phyloP scores from a whole-genome alignment of 2,113 vertebrate genomes.

The Mus spicilegus region DNA sequence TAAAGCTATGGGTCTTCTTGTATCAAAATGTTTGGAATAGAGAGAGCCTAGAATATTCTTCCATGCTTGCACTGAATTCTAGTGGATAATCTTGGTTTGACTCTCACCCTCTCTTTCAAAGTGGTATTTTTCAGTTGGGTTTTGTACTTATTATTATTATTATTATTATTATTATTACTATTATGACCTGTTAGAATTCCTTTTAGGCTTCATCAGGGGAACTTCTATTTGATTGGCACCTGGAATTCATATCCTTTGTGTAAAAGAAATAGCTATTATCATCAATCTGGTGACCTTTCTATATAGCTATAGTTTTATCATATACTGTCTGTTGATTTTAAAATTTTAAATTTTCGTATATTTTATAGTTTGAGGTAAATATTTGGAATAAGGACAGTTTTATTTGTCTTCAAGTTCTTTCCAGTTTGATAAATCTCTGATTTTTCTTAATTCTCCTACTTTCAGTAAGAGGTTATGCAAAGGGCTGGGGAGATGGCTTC shows the following conservation, averaged over 20 bases:
- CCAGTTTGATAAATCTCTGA: neutral
- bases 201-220: neutral
- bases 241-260: conserved; percentile 1
- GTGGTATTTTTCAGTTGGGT: conserved; percentile 38
- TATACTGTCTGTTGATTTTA: neutral
- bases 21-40: neutral
- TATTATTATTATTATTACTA: neutral
- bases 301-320: neutral
- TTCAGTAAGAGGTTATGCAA: neutral
- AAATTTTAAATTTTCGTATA: neutral
- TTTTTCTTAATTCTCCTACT: neutral
- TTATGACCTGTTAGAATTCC: neutral
- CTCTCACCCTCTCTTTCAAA: neutral
- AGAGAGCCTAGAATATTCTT: neutral
- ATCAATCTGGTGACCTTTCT: neutral
- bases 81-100: neutral
- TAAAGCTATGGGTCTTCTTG: neutral
- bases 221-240: neutral
- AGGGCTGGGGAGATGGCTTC: neutral
- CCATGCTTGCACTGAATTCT: neutral
- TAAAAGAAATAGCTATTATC: conserved; percentile 31
- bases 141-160: neutral
- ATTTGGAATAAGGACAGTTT: neutral
- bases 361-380: conserved; percentile 24
- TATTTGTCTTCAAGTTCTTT: conserved; percentile 7